Conservation (phyloP, 2,113 vertebrate species). For the Lynx canadensis region DNA sequence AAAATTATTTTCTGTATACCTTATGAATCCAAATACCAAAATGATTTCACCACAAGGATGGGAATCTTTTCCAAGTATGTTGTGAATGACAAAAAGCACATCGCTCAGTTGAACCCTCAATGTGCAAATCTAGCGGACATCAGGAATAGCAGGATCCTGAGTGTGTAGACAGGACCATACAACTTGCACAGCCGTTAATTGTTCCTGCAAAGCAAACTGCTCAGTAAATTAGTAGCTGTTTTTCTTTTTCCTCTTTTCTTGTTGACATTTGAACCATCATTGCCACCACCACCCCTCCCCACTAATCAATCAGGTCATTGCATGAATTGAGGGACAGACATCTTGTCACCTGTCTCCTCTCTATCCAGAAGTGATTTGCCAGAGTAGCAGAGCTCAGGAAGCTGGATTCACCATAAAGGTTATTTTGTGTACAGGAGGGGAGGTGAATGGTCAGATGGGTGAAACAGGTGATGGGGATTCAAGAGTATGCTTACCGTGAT, state of each 20-base stretch:
- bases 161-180: slow-evolving; percentile 2
- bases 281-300: neutral
- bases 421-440: neutral
- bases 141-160: neutral
- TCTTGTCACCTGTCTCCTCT: neutral
- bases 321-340: neutral
- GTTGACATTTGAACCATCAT: slow-evolving; percentile 49
- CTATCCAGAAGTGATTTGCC: slow-evolving; percentile 47
- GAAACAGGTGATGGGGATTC: neutral
- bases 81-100: slow-evolving; percentile 19
- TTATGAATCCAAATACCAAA: slow-evolving; percentile 45
- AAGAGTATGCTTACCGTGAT: neutral
- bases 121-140: neutral
- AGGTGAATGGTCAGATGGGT: neutral
- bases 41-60: neutral
- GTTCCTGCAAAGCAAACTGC: slow-evolving; percentile 58
- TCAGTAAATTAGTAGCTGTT: slow-evolving; percentile 22
- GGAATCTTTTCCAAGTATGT: neutral
- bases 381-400: neutral
- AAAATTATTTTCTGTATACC: slow-evolving; percentile 52
- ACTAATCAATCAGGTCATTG: neutral
- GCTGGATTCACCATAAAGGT: neutral
- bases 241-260: slow-evolving; percentile 52
- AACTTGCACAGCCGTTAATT: slow-evolving; percentile 44
- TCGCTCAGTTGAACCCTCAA: neutral